Evolutionary conservation across 2,113 vertebrate species (phyloP).

Genomic region (Salvator merianae): DNA sequence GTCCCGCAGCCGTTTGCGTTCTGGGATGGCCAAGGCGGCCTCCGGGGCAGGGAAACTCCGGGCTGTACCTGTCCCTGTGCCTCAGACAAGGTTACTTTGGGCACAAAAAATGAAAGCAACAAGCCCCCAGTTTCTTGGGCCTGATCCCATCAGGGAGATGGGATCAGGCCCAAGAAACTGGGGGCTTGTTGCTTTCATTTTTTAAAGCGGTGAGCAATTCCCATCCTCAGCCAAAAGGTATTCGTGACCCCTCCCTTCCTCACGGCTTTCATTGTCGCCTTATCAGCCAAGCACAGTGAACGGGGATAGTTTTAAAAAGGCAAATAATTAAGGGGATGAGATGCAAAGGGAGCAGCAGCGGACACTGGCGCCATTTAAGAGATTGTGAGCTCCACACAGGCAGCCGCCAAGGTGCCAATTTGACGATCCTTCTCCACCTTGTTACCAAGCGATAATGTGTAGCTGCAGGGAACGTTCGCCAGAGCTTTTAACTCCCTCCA

Average conservation of each 20-base stretch:
- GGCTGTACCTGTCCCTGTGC: too few species aligned
- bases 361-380: not conserved
- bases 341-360: not conserved
- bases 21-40: too few species aligned
- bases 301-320: not conserved
- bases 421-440: not conserved
- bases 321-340: conserved; percentile 22
- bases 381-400: not conserved
- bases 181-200: too few species aligned
- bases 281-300: not conserved
- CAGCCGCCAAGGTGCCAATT: conserved; percentile 4
- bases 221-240: not conserved
- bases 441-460: not conserved
- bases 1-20: too few species aligned
- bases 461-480: conserved; percentile 1
- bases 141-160: too few species aligned
- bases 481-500: conserved; percentile 5
- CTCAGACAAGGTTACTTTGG: too few species aligned
- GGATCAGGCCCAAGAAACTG: too few species aligned
- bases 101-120: too few species aligned
- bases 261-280: not conserved
- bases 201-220: not conserved
- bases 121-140: too few species aligned
- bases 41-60: too few species aligned
- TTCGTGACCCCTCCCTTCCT: not conserved